These are phyloP conservation scores for Episyrphus balteatus DNA, from an alignment of 1,140 invertebrate species.

Conservation along the genomic window DNA sequence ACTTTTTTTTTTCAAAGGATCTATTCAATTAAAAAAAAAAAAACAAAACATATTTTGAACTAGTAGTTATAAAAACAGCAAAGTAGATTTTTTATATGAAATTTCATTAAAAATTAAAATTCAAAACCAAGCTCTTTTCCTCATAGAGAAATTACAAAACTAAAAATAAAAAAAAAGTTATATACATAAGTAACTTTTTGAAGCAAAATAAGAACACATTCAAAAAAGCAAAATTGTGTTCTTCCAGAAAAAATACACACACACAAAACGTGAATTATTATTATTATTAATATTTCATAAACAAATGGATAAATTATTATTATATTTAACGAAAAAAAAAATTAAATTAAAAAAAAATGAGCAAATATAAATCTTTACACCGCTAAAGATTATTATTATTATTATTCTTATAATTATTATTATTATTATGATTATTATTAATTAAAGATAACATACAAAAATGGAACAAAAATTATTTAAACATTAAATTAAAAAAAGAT, in stretches of 20 bases:
- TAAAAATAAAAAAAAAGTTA: not conserved
- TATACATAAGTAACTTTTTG: not conserved
- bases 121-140: no score
- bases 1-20: no score
- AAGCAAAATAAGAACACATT: not conserved
- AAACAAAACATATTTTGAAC: no score
- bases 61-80: no score
- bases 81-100: no score
- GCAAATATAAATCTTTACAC: not conserved
- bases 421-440: not conserved
- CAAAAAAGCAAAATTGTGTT: not conserved
- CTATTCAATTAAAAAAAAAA: no score
- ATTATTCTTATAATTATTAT: conserved; percentile 1
- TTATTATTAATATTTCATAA: conserved; percentile 5
- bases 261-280: conserved; percentile 1
- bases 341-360: not conserved
- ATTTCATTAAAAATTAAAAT: no score
- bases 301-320: not conserved
- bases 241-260: not conserved
- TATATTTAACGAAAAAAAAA: not conserved
- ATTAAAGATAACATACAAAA: conserved; percentile 1
- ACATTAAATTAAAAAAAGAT: conserved; percentile 1
- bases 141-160: no score
- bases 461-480: not conserved
- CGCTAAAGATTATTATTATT: not conserved